Evolutionary conservation across 37 sponge, comb jelly and placozoan species (phyloP), one percentile per base, ranked within the genome.

Genomic region (Hormiphora californensis): DNA sequence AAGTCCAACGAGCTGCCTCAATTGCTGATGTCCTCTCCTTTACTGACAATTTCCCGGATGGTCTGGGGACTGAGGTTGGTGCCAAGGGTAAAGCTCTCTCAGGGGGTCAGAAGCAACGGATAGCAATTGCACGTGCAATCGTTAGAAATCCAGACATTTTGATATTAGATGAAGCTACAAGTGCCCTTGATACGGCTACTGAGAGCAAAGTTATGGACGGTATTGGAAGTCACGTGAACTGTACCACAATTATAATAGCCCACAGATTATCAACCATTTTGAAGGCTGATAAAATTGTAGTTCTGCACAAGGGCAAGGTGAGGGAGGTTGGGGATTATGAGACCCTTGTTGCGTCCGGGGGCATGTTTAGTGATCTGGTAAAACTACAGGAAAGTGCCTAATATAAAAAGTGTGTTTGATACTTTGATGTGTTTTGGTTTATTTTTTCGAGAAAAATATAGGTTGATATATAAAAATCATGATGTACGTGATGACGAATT

Each of bases 51-150:
- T 73, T 73, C 43, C 46, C 12, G 8, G 17, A 73, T 19, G 81
- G 81, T 27, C 21, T 73, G 2, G 28, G 19, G 1, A 36, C 81
- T 28, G 81, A 73, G 23, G 35, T 73, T 22, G 81, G 81, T n/a
- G 43, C n/a, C 25, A 73, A 73, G 25, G 81, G 81, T n/a, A 19
- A 43, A 40, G 9, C 81, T 0, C 25, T 73, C 3, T 73, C 81
- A 43, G 81, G 81, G 23, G 81, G 81, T 41, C 81, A 73, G 46
- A 73, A 73, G 23, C 81, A 73, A 40, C 40, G 81, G 43, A 73
- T 73, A 43, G 81, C 81, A 36, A 15, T 73, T 33, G 81, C 81
- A 22, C 35, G 81, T 36, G 81, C 81, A 28, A 39, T 73, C 25
- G 81, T 73, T 43, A 21, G 35, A 9, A 41, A 41, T 15, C 81